Base-by-base conservation (phyloP, 2,888 invertebrate genomes). In the Leptogaster cylindrica region DNA sequence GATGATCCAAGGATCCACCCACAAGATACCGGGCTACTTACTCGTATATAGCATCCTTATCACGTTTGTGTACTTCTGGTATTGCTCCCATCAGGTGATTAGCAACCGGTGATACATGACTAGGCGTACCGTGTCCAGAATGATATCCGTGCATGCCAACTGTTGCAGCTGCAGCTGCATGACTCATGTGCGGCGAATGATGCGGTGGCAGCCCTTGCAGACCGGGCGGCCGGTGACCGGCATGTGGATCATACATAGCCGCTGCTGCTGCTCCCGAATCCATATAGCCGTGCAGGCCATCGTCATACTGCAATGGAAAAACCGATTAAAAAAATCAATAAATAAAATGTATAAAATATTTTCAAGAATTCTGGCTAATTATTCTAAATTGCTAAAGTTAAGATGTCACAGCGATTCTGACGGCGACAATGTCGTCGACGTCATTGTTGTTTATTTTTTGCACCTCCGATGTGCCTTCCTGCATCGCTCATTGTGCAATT, bases 11-110 rank as follows among this genome's bases (percentile, higher is more conserved):
- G n/a, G n/a, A n/a, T n/a, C n/a, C n/a, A n/a, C n/a, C n/a, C n/a
- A n/a, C n/a, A n/a, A n/a, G n/a, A n/a, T n/a, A n/a, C n/a, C n/a
- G n/a, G n/a, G n/a, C n/a, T 55, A 88, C 94, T 92, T 88, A 97
- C 97, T 96, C 95, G 85, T 97, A 97, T 82, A 97, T 96, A 81
- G 96, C 95, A 87, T 97, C 96, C 87, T 96, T 97, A 87, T 97
- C 97, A 81, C 97, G 87, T 86, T 97, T 97, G 84, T 94, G 94
- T 77, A 94, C 94, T 83, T 95, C 93, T 77, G 94, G 93, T 77
- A 84, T 88, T 78, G 88, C 88, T 76, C 91, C 90, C 86, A 92
- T 88, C 81, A 93, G 92, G 84, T 93, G 93, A 86, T 93, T 90
- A 76, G 92, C 86, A 82, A 87, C 84, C 80, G 91, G 91, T 83